Percentiles rank a stretch among this genome's conserved stretches.
phyloP scores from a whole-genome alignment of 2,113 vertebrate species.

The Muntiacus muntjak region DNA sequence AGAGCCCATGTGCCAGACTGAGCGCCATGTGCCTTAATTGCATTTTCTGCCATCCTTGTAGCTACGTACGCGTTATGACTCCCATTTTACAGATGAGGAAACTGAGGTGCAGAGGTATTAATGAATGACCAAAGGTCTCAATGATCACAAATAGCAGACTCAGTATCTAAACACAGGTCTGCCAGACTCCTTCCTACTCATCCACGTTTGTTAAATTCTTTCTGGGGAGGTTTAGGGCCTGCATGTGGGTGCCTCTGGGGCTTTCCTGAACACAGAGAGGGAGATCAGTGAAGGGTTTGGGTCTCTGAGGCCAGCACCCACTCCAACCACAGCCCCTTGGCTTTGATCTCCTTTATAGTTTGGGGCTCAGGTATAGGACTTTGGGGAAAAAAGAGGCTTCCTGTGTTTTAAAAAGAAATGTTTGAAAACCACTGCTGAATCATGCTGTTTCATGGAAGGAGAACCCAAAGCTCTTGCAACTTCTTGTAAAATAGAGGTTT shows the following conservation, averaged over 20 bases:
- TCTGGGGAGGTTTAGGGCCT: not conserved
- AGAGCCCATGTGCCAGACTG: not conserved
- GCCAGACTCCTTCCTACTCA: not conserved
- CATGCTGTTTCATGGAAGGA: not conserved
- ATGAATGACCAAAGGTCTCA: not conserved
- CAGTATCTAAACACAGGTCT: not conserved
- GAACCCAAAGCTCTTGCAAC: not conserved
- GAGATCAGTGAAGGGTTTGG: not conserved
- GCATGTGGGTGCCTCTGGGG: not conserved
- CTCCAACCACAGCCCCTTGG: not conserved
- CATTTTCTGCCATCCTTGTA: not conserved
- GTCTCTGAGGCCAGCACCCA: not conserved
- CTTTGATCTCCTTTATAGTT: not conserved
- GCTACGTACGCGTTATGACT: not conserved
- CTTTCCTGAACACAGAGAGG: not conserved
- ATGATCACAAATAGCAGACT: not conserved
- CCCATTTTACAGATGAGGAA: not conserved
- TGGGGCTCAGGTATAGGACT: not conserved
- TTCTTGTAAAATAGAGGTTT: not conserved
- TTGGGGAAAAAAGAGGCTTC: not conserved
- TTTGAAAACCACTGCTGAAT: not conserved
- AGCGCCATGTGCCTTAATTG: fast-evolving
- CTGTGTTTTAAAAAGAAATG: not conserved
- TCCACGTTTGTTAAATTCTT: not conserved
- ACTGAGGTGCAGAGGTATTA: not conserved